A percentile compares a stretch with the other conserved stretches of the same genome.
These are phyloP conservation scores for Amblyraja radiata DNA, from an alignment of 2,797 vertebrate genomes.

Conservation along the genomic window DNA sequence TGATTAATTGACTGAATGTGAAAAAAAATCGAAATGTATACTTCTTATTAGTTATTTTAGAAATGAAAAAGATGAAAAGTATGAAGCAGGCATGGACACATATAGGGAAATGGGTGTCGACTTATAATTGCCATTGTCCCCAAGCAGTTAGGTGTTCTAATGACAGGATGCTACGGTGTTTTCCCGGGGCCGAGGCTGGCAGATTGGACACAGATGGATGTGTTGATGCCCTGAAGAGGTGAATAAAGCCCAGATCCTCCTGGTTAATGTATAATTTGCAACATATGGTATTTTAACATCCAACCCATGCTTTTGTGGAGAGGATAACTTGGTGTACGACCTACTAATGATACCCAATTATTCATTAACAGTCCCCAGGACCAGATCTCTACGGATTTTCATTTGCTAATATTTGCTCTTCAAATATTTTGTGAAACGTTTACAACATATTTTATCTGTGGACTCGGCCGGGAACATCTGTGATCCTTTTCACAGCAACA, in stretches of 20 bases:
- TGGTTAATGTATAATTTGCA: slow-evolving; percentile 96
- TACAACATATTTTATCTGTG: slow-evolving; percentile 75
- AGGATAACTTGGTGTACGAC: slow-evolving; percentile 61
- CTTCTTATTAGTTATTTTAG: not conserved
- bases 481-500: slow-evolving; percentile 61
- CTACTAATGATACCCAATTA: slow-evolving; percentile 88
- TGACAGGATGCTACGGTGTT: slow-evolving; percentile 14
- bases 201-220: slow-evolving; percentile 34
- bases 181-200: not conserved
- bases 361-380: slow-evolving; percentile 75
- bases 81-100: not conserved
- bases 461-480: slow-evolving; percentile 75
- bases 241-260: slow-evolving; percentile 55
- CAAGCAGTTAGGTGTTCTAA: not conserved
- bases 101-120: not conserved
- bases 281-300: slow-evolving; percentile 87
- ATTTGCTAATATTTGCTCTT: slow-evolving; percentile 93
- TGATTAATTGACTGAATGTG: not conserved
- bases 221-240: slow-evolving; percentile 50
- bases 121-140: too few species aligned
- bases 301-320: slow-evolving; percentile 64
- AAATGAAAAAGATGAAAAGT: not conserved
- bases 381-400: slow-evolving; percentile 68
- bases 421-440: slow-evolving; percentile 91
- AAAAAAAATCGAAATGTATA: too few species aligned